phyloP scores from a whole-genome alignment of 2,113 vertebrate species.

The Bujurquina vittata region DNA sequence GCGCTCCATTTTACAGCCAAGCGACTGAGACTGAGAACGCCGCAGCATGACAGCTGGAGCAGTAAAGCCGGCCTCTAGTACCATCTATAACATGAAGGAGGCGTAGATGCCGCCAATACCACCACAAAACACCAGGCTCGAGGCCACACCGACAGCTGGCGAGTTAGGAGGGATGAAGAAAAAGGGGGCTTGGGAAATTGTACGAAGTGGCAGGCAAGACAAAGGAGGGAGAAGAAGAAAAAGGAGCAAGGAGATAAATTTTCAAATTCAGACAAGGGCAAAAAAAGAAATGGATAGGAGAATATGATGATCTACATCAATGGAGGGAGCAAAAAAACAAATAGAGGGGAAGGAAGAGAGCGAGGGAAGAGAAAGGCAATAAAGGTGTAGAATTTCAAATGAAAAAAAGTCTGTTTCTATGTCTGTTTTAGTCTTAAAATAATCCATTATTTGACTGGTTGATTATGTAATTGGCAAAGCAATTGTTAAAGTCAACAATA shows the following conservation, averaged over 20 bases:
- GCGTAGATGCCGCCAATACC: slow-evolving; percentile 63
- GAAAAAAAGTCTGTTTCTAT: background rate
- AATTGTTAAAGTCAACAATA: background rate
- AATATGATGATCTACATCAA: slow-evolving; percentile 35
- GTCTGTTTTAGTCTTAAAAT: background rate
- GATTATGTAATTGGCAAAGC: no score
- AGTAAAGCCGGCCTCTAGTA: slow-evolving; percentile 68
- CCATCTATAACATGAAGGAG: slow-evolving; percentile 73
- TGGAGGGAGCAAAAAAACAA: slow-evolving; percentile 19
- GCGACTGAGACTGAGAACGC: slow-evolving; percentile 74
- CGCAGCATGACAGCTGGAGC: slow-evolving; percentile 73
- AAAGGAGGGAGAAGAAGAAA: slow-evolving; percentile 48
- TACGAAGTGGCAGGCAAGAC: slow-evolving; percentile 53
- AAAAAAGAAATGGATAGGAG: slow-evolving; percentile 13
- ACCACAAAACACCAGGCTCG: slow-evolving; percentile 74
- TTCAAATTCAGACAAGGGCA: slow-evolving; percentile 40
- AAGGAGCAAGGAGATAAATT: slow-evolving; percentile 35
- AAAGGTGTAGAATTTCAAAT: background rate
- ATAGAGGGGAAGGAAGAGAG: background rate
- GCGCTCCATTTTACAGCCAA: slow-evolving; percentile 79
- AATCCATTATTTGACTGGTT: background rate
- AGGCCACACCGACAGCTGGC: slow-evolving; percentile 75
- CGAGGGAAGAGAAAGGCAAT: background rate
- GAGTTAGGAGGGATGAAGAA: slow-evolving; percentile 61
- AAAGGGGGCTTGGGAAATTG: slow-evolving; percentile 58